These are phyloP conservation scores for Hylaeus anthracinus DNA, from an alignment of 1,140 invertebrate species.

Conservation along the genomic window DNA sequence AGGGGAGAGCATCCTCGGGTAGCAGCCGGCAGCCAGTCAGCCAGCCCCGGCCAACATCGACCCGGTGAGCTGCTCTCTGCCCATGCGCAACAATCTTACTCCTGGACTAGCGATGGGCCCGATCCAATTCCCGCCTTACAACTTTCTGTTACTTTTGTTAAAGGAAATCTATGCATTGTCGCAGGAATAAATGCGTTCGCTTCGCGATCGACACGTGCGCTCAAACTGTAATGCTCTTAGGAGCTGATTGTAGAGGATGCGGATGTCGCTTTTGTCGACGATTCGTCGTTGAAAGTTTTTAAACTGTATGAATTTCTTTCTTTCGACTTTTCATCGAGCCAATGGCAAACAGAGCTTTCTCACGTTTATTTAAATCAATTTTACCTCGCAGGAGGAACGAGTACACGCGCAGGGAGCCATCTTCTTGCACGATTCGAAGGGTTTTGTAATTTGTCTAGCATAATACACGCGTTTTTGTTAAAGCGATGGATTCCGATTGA, in stretches of 20 bases:
- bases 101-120: constrained; percentile 71
- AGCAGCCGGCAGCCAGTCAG: constrained; percentile 68
- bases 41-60: constrained; percentile 79
- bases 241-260: neutral
- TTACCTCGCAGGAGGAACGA: too few relatives aligned
- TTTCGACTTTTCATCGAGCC: neutral
- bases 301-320: neutral
- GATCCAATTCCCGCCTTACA: constrained; percentile 75
- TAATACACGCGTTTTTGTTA: too few relatives aligned
- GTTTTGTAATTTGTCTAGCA: too few relatives aligned
- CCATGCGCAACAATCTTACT: constrained; percentile 73
- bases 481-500: neutral
- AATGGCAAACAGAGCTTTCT: too few relatives aligned
- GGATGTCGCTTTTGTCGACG: too few relatives aligned
- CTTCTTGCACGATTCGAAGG: too few relatives aligned
- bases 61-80: constrained; percentile 73
- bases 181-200: neutral
- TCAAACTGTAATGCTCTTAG: neutral
- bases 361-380: too few relatives aligned
- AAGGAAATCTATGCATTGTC: constrained; percentile 7
- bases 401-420: too few relatives aligned
- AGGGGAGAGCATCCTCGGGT: constrained; percentile 56
- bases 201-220: neutral
- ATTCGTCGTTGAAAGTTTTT: neutral
- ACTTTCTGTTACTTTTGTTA: constrained; percentile 53